Evolutionary conservation across 2,113 vertebrate species (phyloP).

Genomic region (Apteryx owenii): DNA sequence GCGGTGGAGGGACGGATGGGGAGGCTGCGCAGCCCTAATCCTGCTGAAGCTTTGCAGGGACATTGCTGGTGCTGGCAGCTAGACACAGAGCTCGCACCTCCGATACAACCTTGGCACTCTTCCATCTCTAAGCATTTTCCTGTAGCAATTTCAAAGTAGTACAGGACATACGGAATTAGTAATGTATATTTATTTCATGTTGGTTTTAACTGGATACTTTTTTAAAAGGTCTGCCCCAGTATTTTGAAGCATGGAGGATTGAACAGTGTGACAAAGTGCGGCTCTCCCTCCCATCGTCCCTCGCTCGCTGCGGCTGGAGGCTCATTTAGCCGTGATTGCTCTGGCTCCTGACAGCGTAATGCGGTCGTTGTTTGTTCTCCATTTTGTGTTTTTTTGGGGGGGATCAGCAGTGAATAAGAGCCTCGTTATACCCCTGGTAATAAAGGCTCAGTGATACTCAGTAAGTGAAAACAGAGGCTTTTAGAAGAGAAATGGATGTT

Average conservation of each 20-base stretch:
- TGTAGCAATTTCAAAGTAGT: not conserved
- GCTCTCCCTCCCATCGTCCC: not conserved
- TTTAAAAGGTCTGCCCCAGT: not conserved
- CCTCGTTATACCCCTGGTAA: not conserved
- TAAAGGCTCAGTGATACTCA: not conserved
- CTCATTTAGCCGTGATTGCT: not conserved
- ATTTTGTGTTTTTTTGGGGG: not conserved
- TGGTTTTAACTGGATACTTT: not conserved
- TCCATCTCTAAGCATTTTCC: not conserved
- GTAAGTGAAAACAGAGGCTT: not conserved
- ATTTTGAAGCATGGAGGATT: not conserved
- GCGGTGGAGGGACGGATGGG: not conserved
- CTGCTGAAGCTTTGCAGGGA: not conserved
- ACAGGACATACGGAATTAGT: not conserved
- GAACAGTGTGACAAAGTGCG: not conserved
- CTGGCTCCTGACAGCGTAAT: not conserved
- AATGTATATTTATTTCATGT: not conserved
- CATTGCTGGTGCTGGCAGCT: not conserved
- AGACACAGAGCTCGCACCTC: not conserved
- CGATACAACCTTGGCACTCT: not conserved
- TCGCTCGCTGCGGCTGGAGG: accelerated
- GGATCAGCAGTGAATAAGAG: not conserved
- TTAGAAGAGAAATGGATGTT: not conserved
- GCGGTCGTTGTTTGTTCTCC: not conserved
- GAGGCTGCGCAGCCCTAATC: not conserved